These are phyloP conservation scores for Nomada ruficornis DNA, from an alignment of 2,888 invertebrate genomes.

Conservation along the genomic window DNA sequence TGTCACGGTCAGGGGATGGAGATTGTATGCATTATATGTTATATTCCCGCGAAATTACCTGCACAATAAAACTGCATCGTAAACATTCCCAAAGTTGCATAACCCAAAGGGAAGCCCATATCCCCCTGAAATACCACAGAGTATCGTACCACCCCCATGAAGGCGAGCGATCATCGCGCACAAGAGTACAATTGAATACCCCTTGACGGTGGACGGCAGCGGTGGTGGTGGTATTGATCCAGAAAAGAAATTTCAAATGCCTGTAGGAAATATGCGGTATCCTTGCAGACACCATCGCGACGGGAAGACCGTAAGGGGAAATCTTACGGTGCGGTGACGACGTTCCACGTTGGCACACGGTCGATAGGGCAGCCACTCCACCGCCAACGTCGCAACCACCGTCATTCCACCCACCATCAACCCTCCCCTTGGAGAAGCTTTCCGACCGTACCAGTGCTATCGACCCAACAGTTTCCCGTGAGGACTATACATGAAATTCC, in stretches of 20 bases:
- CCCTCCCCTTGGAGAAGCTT: conserved; percentile 67
- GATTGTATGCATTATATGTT: too few species aligned
- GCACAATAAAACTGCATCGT: too few species aligned
- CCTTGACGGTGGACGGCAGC: not conserved
- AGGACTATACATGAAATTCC: conserved; percentile 68
- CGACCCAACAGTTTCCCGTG: conserved; percentile 77
- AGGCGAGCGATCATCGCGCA: conserved; percentile 4
- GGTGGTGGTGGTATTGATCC: conserved; percentile 34
- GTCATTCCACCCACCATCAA: conserved; percentile 59
- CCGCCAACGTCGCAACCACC: conserved; percentile 60
- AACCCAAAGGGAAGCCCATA: not conserved
- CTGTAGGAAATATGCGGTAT: conserved; percentile 49
- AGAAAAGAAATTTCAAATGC: conserved; percentile 29
- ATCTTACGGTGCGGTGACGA: conserved; percentile 72
- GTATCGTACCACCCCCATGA: conserved; percentile 14
- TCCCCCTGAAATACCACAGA: not conserved
- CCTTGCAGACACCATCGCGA: conserved; percentile 34
- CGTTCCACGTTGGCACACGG: conserved; percentile 69
- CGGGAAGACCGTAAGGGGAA: conserved; percentile 60
- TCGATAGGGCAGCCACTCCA: conserved; percentile 70
- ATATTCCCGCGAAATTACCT: too few species aligned
- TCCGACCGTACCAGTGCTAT: conserved; percentile 69
- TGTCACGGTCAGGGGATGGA: too few species aligned
- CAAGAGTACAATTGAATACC: conserved; percentile 23
- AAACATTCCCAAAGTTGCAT: not conserved